These are phyloP conservation scores for Tylochromis polylepis DNA, from an alignment of 2,113 vertebrate genomes.

Conservation along the genomic window DNA sequence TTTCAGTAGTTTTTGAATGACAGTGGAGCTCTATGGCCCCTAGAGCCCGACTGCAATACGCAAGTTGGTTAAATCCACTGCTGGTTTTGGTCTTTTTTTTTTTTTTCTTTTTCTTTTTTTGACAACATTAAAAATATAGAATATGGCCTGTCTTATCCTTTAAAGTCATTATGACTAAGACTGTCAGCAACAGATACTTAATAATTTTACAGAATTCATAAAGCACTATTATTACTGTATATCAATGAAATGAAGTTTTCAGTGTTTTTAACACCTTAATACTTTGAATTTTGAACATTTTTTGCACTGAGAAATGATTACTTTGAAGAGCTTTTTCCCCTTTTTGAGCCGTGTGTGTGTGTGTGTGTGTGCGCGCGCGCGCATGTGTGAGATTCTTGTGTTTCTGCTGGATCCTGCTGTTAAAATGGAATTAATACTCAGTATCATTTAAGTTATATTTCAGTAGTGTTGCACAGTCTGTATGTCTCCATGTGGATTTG, in stretches of 20 bases:
- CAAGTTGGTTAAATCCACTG: neutral
- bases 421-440: conserved; percentile 22
- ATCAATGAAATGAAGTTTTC: neutral
- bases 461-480: conserved; percentile 40
- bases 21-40: neutral
- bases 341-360: neutral
- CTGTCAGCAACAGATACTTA: neutral
- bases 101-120: neutral
- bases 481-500: conserved; percentile 12
- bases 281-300: conserved; percentile 23
- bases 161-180: neutral
- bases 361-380: neutral
- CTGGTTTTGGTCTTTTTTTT: neutral
- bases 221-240: conserved; percentile 22
- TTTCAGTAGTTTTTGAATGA: neutral
- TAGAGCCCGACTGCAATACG: neutral
- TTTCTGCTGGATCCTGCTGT: conserved; percentile 27
- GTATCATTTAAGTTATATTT: conserved; percentile 32
- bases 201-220: neutral
- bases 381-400: neutral
- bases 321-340: neutral
- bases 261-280: conserved; percentile 16
- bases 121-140: neutral
- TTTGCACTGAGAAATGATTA: conserved; percentile 56
- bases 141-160: neutral